Percentiles rank a stretch among this genome's conserved stretches.
phyloP scores from a whole-genome alignment of 1,140 invertebrate species.

The Dendrolimus kikuchii region DNA sequence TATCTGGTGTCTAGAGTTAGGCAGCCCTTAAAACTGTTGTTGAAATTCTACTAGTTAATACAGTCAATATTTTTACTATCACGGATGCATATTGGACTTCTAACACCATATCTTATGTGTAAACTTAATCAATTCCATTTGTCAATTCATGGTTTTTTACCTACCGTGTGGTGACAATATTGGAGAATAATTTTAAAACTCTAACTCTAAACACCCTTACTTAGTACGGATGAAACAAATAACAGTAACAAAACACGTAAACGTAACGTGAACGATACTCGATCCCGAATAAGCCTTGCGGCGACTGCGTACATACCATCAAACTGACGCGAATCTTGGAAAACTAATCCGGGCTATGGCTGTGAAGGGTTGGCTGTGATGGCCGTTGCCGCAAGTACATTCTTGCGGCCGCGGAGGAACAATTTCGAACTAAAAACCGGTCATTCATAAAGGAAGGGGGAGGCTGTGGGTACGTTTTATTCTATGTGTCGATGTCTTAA shows the following conservation, averaged over 20 bases:
- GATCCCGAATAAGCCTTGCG: slow-evolving; percentile 64
- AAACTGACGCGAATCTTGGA: slow-evolving; percentile 43
- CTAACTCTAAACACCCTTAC: slow-evolving; percentile 31
- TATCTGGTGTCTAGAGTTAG: slow-evolving; percentile 38
- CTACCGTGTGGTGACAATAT: slow-evolving; percentile 1
- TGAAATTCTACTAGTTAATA: no score
- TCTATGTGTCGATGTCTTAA: slow-evolving; percentile 58
- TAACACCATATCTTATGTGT: slow-evolving; percentile 5
- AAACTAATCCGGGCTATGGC: slow-evolving; percentile 67
- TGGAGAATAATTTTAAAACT: slow-evolving; percentile 23
- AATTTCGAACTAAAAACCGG: slow-evolving; percentile 67
- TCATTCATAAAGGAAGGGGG: slow-evolving; percentile 37
- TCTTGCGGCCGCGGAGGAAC: slow-evolving; percentile 16
- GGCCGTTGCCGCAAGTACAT: slow-evolving; percentile 7
- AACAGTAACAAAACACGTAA: slow-evolving; percentile 61
- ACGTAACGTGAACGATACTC: slow-evolving; percentile 61
- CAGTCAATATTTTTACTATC: no score
- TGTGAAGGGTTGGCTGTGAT: slow-evolving; percentile 34
- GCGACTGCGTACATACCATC: slow-evolving; percentile 57
- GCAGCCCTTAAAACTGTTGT: slow-evolving; percentile 4
- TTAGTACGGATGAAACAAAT: slow-evolving; percentile 48
- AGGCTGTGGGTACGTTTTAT: slow-evolving; percentile 40
- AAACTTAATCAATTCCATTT: slow-evolving; percentile 34
- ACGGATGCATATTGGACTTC: no score
- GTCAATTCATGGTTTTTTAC: slow-evolving; percentile 21